phyloP scores from a whole-genome alignment of 2,888 invertebrate species.

The Callimorpha dominula region DNA sequence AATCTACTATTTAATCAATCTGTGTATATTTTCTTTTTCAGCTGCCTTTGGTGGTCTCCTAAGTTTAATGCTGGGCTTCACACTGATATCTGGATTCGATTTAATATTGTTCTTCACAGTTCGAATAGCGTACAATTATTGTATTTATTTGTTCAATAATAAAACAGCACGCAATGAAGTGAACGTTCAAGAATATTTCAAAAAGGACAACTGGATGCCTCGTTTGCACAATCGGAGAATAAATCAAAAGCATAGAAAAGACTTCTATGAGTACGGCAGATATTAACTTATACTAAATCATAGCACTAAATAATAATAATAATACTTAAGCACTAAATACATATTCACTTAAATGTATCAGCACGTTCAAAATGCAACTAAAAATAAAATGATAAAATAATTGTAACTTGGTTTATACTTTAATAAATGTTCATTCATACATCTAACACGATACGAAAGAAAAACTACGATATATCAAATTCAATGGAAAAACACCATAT shows the following conservation, averaged over 20 bases:
- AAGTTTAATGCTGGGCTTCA: slow-evolving; percentile 90
- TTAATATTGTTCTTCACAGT: slow-evolving; percentile 88
- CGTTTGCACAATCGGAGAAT: neutral
- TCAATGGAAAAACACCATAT: no score
- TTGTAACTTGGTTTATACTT: neutral
- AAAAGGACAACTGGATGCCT: slow-evolving; percentile 29
- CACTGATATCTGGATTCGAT: slow-evolving; percentile 89
- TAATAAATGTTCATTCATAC: no score
- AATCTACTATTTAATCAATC: no score
- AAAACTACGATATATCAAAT: no score
- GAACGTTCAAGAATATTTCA: slow-evolving; percentile 31
- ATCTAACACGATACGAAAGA: no score
- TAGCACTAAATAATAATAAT: neutral
- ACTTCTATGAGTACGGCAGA: slow-evolving; percentile 16
- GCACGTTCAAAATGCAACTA: neutral
- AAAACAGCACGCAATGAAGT: slow-evolving; percentile 22
- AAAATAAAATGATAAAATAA: no score
- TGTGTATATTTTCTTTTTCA: slow-evolving; percentile 66
- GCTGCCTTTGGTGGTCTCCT: slow-evolving; percentile 91
- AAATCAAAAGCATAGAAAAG: slow-evolving; percentile 10
- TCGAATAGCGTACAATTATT: slow-evolving; percentile 77
- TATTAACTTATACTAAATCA: slow-evolving; percentile 24
- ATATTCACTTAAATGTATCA: neutral
- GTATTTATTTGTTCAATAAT: slow-evolving; percentile 8
- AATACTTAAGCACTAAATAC: neutral